These are phyloP conservation scores for Eudasyphora cyanicolor DNA, from an alignment of 2,888 invertebrate genomes.

Conservation along the genomic window DNA sequence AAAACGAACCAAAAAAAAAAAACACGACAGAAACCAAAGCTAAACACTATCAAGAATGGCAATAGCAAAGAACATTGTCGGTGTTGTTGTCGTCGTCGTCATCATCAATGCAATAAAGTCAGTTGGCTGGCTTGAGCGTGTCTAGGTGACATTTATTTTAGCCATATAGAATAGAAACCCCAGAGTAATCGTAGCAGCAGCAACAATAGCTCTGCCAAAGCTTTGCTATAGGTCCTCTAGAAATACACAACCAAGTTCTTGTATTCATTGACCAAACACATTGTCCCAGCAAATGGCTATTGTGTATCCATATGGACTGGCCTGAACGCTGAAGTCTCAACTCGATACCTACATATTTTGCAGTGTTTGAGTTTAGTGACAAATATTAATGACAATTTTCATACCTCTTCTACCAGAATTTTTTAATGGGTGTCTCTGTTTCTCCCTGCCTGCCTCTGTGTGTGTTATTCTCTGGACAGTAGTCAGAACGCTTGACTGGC, in stretches of 20 bases:
- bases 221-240: conserved; percentile 13
- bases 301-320: background rate
- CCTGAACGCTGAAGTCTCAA: too few relatives aligned
- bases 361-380: conserved; percentile 61
- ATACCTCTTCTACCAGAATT: conserved; percentile 62
- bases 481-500: too few relatives aligned
- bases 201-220: too few relatives aligned
- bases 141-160: conserved; percentile 59
- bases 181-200: too few relatives aligned
- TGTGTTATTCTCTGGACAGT: too few relatives aligned
- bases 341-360: conserved; percentile 40
- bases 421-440: conserved; percentile 16
- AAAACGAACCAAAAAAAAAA: background rate
- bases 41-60: background rate
- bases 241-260: background rate
- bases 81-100: too few relatives aligned
- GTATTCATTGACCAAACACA: conserved; percentile 44
- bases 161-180: conserved; percentile 15
- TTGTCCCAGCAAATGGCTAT: conserved; percentile 49
- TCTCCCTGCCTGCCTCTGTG: background rate
- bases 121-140: conserved; percentile 46
- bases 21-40: background rate
- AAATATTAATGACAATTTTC: conserved; percentile 70
- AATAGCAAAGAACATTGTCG: too few relatives aligned
- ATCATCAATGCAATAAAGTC: conserved; percentile 29